Conservation (phyloP, 2,888 invertebrate species). For the Ellobium chinense region DNA sequence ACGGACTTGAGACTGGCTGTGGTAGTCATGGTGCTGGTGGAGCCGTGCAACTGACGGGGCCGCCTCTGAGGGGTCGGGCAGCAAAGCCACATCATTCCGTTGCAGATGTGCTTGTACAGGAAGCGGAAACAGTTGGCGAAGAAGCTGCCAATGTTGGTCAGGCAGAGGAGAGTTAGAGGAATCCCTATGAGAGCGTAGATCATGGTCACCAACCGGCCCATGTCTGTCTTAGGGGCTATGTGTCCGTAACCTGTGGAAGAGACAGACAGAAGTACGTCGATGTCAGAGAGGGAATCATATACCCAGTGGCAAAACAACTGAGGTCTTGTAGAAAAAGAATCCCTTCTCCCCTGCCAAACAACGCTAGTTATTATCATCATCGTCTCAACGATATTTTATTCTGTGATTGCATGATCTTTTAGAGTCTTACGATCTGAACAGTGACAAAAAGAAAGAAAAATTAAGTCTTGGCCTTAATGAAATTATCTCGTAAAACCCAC, state of each 20-base stretch:
- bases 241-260: slow-evolving; percentile 50
- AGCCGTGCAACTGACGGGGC: neutral
- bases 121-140: slow-evolving; percentile 71
- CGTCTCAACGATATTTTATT: too few species aligned
- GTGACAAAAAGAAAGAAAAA: too few species aligned
- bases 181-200: slow-evolving; percentile 73
- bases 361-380: too few species aligned
- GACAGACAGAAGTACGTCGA: too few species aligned
- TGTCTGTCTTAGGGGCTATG: slow-evolving; percentile 68
- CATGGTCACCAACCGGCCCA: slow-evolving; percentile 67
- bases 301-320: too few species aligned
- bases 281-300: too few species aligned
- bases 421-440: too few species aligned
- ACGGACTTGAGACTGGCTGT: slow-evolving; percentile 24
- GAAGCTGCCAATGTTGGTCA: slow-evolving; percentile 69
- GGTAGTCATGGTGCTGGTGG: slow-evolving; percentile 23
- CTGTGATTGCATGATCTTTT: too few species aligned
- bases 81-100: slow-evolving; percentile 23
- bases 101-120: slow-evolving; percentile 66
- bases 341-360: too few species aligned
- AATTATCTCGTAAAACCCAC: too few species aligned
- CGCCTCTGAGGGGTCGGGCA: slow-evolving; percentile 6
- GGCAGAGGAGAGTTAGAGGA: slow-evolving; percentile 69
- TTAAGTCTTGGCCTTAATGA: too few species aligned
- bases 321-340: too few species aligned